Conservation (phyloP, 1,140 invertebrate genomes). For the Heliconius hewitsoni region DNA sequence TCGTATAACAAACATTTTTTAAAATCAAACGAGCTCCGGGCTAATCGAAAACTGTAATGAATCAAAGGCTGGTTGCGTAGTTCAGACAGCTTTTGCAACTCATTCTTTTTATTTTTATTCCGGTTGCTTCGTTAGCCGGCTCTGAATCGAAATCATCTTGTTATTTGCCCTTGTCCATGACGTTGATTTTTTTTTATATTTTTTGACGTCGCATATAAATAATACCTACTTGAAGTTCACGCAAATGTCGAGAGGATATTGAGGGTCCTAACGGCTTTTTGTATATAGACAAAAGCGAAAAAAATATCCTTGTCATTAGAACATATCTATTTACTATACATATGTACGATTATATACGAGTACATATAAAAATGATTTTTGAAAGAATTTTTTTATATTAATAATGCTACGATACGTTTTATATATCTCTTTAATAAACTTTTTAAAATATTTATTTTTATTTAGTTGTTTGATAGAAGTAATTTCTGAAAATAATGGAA, state of each 20-base stretch:
- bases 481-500: too few relatives aligned
- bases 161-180: constrained; percentile 49
- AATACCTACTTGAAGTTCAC: neutral
- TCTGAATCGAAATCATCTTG: constrained; percentile 71
- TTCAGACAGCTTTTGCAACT: constrained; percentile 62
- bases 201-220: constrained; percentile 19
- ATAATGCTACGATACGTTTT: too few relatives aligned
- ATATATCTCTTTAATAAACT: too few relatives aligned
- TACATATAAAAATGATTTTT: too few relatives aligned
- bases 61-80: constrained; percentile 73
- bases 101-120: constrained; percentile 54
- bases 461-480: too few relatives aligned
- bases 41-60: constrained; percentile 78
- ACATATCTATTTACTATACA: too few relatives aligned
- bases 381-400: too few relatives aligned
- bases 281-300: too few relatives aligned
- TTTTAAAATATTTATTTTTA: too few relatives aligned
- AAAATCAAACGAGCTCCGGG: constrained; percentile 45
- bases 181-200: constrained; percentile 16
- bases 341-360: too few relatives aligned
- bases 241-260: neutral
- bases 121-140: constrained; percentile 64
- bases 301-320: too few relatives aligned
- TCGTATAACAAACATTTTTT: constrained; percentile 50
- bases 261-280: neutral